Conservation (phyloP, 2,797 vertebrate species). For the Phrynocephalus vlangalii region DNA sequence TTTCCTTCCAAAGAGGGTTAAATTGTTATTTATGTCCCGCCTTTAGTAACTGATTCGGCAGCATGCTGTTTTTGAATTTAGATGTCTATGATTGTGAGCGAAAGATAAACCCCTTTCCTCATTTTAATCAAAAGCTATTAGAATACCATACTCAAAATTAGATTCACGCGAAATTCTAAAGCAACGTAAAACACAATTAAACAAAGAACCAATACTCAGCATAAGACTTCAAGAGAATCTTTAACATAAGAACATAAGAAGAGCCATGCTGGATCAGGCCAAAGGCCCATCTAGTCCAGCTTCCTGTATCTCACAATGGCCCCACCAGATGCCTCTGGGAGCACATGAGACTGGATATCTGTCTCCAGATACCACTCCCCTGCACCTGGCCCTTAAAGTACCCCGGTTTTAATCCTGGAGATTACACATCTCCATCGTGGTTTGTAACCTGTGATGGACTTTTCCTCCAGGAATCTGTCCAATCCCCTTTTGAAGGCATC, state of each 20-base stretch:
- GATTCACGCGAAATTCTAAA: background rate
- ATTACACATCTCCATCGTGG: no score
- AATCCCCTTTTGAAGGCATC: background rate
- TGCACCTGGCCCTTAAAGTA: no score
- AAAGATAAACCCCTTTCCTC: background rate
- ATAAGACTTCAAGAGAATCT: background rate
- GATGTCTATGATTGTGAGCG: background rate
- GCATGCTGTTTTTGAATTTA: background rate
- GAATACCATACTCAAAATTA: background rate
- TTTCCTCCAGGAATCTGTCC: no score
- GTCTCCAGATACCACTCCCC: no score
- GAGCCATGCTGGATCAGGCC: no score
- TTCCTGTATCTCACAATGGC: no score
- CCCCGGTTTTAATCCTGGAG: no score
- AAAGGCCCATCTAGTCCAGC: no score
- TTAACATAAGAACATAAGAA: background rate
- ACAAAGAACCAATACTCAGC: background rate
- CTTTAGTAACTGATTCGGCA: background rate
- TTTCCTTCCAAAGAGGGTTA: background rate
- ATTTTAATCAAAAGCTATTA: background rate
- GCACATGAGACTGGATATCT: no score
- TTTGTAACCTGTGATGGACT: no score
- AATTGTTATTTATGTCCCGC: background rate
- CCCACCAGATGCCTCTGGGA: no score
- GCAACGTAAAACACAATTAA: background rate